Base-by-base conservation (phyloP, 2,113 vertebrate genomes). In the Canis aureus region DNA sequence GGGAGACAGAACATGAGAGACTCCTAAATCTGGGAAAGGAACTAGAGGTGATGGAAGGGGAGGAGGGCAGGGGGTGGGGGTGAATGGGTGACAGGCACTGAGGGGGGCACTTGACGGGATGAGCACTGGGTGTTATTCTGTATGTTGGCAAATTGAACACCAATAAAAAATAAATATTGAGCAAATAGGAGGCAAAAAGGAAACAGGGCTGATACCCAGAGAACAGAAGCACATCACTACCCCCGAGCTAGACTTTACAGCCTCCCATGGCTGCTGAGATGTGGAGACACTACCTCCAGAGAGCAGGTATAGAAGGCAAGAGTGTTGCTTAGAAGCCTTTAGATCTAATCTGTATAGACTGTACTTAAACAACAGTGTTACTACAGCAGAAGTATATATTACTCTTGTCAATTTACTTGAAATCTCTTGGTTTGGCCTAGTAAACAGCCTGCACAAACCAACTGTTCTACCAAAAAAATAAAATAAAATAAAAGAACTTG, bases 211-310 rank as follows among this genome's bases (percentile, higher is more conserved):
- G 27, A 38, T 25, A n/a, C 4, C 1, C 32, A 60, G 38, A 73
- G 10, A 78, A 4, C 13, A 51, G 59, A 78, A 64, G 7, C 1
- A 5, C 0, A 2, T 11, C 1, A 3, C 6, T 43, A 11, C 2
- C 19, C 12, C 3, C 3, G 3, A 8, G 27, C 16, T 60, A 19
- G 4, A 83, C 59, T 55, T 53, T 57, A 27, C 76, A 84, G 78
- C 25, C 17, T 66, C 53, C 9, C 0, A n/a, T 2, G 4, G 73
- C 49, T 51, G 32, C 60, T 59, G 32, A 67, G 3, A 27, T 62
- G 25, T 11, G 3, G 7, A 35, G 11, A n/a, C 51, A 2, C 25
- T 64, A 2, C 62, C 57, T 32, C 49, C 38, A 19, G 5, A 81
- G 73, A 71, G 23, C 51, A 55, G 22, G 9, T 0, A 15, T 1